Base-by-base conservation (phyloP, 1,140 invertebrate genomes). In the Leptopilina clavipes region DNA sequence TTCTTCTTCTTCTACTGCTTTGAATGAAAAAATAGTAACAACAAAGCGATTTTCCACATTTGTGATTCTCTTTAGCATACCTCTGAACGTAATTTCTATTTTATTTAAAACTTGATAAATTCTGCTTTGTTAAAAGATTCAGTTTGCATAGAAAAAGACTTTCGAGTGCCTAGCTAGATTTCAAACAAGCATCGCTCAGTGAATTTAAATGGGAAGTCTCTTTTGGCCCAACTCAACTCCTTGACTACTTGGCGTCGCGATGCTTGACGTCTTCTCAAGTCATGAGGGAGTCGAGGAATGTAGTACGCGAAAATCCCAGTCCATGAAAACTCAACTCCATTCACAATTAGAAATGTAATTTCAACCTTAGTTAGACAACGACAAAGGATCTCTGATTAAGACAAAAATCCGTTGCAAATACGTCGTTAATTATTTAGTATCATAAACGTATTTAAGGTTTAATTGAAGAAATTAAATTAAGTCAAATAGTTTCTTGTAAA, bases 121-220 rank as follows among this genome's bases (percentile, higher is more conserved):
- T 31, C 59, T 31, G 59, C 59, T 65, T 65, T 65, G 59, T 65
- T 65, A 65, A 65, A 65, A 31, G 59, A 65, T 22, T 65, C 25
- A 31, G 22, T 31, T n/a, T 65, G 59, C 59, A 65, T 22, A 65
- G 59, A 31, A 65, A 65, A 31, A 65, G 59, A 65, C 22, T 65
- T n/a, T 65, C 10, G 12, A 65, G 59, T 65, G 59, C 59, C 11
- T 19, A 22, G 59, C 59, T 65, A 31, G 59, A 65, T 65, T 65
- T 65, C 59, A 37, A 65, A 19, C 59, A 65, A 12, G 22, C 14
- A 65, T 65, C 59, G 22, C 25, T 65, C 14, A 65, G 59, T 65
- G 25, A 31, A 65, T 59, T 59, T 59, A 59, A 59, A 59, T 59
- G 56, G 56, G 56, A 12, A 59, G 19, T 59, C 56, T 59, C 19